Percentiles rank a stretch among this genome's conserved stretches.
Conservation (phyloP, 2,113 vertebrate genomes). For the Pteronura brasiliensis region DNA sequence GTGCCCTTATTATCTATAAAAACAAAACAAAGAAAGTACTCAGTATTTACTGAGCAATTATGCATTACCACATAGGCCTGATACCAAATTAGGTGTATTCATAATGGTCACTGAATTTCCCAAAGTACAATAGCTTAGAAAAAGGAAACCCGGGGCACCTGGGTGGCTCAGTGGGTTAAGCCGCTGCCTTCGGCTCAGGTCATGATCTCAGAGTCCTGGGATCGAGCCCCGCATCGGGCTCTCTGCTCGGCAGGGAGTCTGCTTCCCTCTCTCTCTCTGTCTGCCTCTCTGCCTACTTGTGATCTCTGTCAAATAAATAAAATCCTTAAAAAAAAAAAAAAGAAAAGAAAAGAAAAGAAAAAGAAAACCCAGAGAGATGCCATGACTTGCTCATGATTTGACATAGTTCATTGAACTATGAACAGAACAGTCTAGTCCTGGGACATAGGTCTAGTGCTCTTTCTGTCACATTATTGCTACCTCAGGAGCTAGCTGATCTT, state of each 20-base stretch:
- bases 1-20: not conserved
- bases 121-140: not conserved
- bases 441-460: not conserved
- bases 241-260: no score
- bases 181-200: no score
- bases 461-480: not conserved
- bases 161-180: no score
- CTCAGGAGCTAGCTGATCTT: not conserved
- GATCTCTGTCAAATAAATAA: no score
- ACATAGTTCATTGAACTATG: not conserved
- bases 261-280: no score
- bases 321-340: no score
- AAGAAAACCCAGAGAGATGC: not conserved
- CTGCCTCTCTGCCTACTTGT: no score
- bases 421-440: not conserved
- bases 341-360: not conserved
- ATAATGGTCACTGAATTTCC: not conserved
- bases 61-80: not conserved
- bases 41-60: not conserved
- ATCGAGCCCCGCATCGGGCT: no score
- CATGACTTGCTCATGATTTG: not conserved
- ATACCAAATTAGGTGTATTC: not conserved
- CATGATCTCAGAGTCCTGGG: no score
- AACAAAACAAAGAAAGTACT: conserved; percentile 5
- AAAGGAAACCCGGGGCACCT: not conserved